A percentile compares a stretch with the other conserved stretches of the same genome.
Conservation (phyloP, 2,888 invertebrate genomes). For the Biston stratarius region DNA sequence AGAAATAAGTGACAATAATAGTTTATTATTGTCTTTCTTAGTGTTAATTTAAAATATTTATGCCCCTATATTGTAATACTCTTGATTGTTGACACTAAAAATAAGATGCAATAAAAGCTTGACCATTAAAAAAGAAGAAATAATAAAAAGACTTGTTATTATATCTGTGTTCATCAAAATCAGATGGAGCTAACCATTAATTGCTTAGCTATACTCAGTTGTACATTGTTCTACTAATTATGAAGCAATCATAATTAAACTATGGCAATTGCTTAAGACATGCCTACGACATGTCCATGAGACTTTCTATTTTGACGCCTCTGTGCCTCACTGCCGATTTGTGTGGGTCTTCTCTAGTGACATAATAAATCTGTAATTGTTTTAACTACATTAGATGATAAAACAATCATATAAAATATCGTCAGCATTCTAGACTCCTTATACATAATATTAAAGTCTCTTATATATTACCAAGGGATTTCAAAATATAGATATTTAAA, state of each 20-base stretch:
- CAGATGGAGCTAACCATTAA: not conserved
- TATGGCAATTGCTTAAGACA: not conserved
- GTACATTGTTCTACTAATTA: conserved; percentile 1
- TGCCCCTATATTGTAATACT: no score
- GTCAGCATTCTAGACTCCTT: not conserved
- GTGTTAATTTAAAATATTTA: no score
- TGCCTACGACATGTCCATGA: conserved; percentile 15
- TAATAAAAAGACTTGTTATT: no score
- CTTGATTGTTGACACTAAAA: no score
- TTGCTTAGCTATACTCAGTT: not conserved
- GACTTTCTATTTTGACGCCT: conserved; percentile 29
- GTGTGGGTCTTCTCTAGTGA: conserved; percentile 19
- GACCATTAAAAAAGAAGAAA: no score
- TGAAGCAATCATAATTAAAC: not conserved
- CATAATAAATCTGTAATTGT: conserved; percentile 2
- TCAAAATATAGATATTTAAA: not conserved
- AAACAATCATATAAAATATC: not conserved
- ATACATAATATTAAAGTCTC: not conserved
- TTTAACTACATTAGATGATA: conserved; percentile 8
- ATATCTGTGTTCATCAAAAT: not conserved
- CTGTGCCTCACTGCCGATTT: conserved; percentile 2
- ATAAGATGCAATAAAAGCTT: no score
- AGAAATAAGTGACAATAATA: no score
- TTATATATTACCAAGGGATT: not conserved
- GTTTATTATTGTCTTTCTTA: no score